Percentiles rank a stretch among this genome's conserved stretches.
Evolutionary conservation across 2,888 invertebrate genomes (phyloP).

Genomic region (Nomada ruficornis): DNA sequence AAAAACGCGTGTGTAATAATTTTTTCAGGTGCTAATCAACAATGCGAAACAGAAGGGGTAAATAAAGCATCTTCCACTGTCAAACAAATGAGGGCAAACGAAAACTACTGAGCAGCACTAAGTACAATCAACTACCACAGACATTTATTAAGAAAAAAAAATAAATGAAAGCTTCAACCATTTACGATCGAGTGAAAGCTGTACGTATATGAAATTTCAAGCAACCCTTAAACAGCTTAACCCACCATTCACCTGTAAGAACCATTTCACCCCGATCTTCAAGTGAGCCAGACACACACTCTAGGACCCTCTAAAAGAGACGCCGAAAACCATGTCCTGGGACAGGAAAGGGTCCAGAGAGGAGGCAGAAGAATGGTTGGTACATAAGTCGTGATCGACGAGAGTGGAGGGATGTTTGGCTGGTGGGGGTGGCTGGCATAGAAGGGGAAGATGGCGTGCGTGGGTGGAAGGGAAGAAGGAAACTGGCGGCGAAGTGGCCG

Average conservation of each 20-base stretch:
- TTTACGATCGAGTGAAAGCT: too few species aligned
- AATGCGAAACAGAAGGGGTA: too few species aligned
- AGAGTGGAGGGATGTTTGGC: conserved; percentile 58
- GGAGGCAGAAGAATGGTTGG: conserved; percentile 47
- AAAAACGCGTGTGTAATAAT: neutral
- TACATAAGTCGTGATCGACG: conserved; percentile 44
- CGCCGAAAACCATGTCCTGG: conserved; percentile 27
- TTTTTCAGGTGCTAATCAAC: too few species aligned
- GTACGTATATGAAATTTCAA: too few species aligned
- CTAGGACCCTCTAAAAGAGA: conserved; percentile 15
- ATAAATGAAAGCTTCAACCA: too few species aligned
- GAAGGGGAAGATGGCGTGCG: conserved; percentile 61
- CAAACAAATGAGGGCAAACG: too few species aligned
- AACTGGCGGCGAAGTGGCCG: conserved; percentile 67
- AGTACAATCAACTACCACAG: too few species aligned
- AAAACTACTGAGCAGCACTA: too few species aligned
- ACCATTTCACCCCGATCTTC: neutral
- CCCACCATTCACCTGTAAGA: neutral
- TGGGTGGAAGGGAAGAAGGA: conserved; percentile 59
- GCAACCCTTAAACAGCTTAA: neutral
- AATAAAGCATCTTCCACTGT: too few species aligned
- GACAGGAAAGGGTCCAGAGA: conserved; percentile 32
- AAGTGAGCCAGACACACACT: neutral
- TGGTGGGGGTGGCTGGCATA: conserved; percentile 61
- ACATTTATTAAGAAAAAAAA: too few species aligned